Percentiles rank a stretch among this genome's conserved stretches.
Evolutionary conservation across 2,888 invertebrate species (phyloP).

Genomic region (Cordilura impudica): DNA sequence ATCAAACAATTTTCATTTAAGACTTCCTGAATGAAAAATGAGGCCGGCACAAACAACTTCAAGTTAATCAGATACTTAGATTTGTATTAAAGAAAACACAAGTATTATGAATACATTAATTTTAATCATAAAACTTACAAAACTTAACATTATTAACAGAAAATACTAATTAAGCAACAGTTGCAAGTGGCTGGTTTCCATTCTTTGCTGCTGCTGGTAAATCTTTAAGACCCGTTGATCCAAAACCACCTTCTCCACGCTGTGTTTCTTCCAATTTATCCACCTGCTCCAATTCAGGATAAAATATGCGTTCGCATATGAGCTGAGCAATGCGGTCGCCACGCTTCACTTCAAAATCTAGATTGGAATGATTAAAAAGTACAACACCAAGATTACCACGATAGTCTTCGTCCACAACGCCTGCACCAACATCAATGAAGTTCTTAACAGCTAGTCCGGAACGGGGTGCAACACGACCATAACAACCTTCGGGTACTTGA

Average conservation of each 20-base stretch:
- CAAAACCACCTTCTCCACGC: conserved; percentile 94
- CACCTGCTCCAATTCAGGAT: conserved; percentile 89
- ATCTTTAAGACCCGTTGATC: conserved; percentile 87
- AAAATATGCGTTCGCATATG: conserved; percentile 92
- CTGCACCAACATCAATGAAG: conserved; percentile 98
- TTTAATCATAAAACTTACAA: background rate
- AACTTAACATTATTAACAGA: background rate
- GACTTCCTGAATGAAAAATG: conserved; percentile 44
- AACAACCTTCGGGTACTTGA: conserved; percentile 92
- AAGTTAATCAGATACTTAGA: too few species aligned
- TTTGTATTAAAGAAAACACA: background rate
- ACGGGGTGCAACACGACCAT: conserved; percentile 95
- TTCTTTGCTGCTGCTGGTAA: conserved; percentile 66
- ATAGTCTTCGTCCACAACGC: conserved; percentile 96
- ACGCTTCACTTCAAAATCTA: conserved; percentile 86
- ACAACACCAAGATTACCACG: conserved; percentile 96
- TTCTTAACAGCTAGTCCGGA: conserved; percentile 95
- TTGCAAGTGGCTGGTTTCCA: conserved; percentile 54
- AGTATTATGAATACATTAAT: background rate
- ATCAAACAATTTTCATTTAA: background rate
- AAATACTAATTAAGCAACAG: background rate
- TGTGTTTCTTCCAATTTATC: conserved; percentile 87
- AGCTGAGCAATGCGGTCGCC: conserved; percentile 98
- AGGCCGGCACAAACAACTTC: background rate
- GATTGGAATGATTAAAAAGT: conserved; percentile 93